Evolutionary conservation across 2,888 invertebrate species (phyloP), one percentile per base, ranked within the genome.

Genomic region (Nipponacmea schrenckii): DNA sequence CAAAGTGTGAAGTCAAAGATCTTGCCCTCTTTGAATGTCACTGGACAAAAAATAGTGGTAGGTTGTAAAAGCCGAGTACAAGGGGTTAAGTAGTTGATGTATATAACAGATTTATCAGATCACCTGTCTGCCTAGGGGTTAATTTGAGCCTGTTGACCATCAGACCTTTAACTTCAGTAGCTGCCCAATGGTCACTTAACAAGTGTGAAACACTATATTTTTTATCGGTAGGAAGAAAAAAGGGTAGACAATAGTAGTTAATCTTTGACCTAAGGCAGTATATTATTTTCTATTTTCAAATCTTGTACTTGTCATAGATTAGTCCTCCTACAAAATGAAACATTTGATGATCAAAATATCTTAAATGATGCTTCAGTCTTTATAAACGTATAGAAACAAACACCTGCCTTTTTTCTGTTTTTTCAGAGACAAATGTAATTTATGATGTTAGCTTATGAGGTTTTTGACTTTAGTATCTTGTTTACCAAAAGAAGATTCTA

Each of bases 31-130:
- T 56, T 56, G 56, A 56, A 56, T 56, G 56, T 56, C 56, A 20
- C 8, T 56, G 20, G 56, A 56, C 56, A 56, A 56, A 56, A 56
- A 56, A 56, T 24, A 12, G 56, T 39, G 39, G 39, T 39, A 39
- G 39, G 39, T 39, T 39, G 39, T 39, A 39, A 39, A 39, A 39
- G 39, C 39, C 8, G 8, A 39, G 39, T 39, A 39, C 39, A 56
- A 56, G 56, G 56, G 56, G 56, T 56, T 56, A 56, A 56, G 56
- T 56, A 56, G 20, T 56, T 56, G 24, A 56, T 56, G 56, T 56
- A 56, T 20, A 56, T 56, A 56, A 56, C 56, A 56, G 56, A 56
- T 20, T 56, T 56, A 24, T 56, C 56, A 24, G 20, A 56, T 56
- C 56, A 56, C 56, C 56, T 56, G 56, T 56, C 24, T 24, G 56